These are phyloP conservation scores for Apus apus DNA, from an alignment of 2,113 vertebrate species.

Conservation along the genomic window DNA sequence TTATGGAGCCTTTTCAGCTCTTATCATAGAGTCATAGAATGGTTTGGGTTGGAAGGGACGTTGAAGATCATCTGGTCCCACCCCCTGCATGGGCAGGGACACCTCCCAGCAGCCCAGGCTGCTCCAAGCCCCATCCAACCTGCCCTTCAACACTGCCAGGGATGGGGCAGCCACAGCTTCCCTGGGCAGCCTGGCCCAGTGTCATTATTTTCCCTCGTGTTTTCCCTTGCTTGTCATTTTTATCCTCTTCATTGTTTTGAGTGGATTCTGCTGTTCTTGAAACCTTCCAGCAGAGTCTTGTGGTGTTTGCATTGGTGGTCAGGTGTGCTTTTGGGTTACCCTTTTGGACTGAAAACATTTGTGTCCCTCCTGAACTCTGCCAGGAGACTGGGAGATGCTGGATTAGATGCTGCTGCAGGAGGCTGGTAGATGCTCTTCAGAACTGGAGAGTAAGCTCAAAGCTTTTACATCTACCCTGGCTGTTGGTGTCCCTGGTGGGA, in stretches of 20 bases:
- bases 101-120: no score
- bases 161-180: no score
- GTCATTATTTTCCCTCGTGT: no score
- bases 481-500: neutral
- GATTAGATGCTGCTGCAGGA: neutral
- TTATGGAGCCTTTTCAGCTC: neutral
- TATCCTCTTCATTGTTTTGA: neutral
- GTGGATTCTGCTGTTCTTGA: neutral
- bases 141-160: no score
- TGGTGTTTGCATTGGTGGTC: neutral
- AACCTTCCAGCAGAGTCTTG: neutral
- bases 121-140: no score
- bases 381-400: neutral
- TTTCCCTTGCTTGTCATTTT: neutral
- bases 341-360: neutral
- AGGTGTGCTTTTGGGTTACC: neutral
- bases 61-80: no score
- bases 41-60: no score
- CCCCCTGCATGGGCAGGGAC: no score
- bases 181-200: no score
- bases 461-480: neutral
- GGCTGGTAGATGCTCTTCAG: neutral
- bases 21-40: no score
- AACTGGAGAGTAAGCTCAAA: neutral
- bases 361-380: neutral